phyloP scores from a whole-genome alignment of 2,888 invertebrate genomes.

The Lumbricus terrestris region DNA sequence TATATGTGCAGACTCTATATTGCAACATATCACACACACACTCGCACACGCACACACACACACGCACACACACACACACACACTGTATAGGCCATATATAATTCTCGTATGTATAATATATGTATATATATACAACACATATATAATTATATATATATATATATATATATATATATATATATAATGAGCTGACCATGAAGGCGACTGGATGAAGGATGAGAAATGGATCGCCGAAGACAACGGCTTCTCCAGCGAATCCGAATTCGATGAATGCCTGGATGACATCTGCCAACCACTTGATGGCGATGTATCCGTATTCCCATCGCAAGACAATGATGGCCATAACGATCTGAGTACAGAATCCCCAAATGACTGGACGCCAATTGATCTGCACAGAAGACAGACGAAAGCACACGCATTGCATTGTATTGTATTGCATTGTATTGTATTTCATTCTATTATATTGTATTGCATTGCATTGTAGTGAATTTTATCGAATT shows the following conservation, averaged over 20 bases:
- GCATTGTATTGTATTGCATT: no score
- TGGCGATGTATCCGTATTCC: conserved; percentile 73
- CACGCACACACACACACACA: no score
- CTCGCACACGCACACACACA: no score
- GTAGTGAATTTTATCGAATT: no score
- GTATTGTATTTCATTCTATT: no score
- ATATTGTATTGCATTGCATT: background rate
- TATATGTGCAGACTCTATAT: no score
- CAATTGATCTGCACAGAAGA: conserved; percentile 60
- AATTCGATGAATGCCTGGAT: conserved; percentile 77
- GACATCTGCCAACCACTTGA: conserved; percentile 70
- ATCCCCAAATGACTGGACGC: conserved; percentile 77
- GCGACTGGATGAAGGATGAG: conserved; percentile 71
- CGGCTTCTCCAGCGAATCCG: conserved; percentile 76
- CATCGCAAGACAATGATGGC: conserved; percentile 83
- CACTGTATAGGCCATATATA: no score
- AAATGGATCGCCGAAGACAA: conserved; percentile 73
- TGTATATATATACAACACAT: no score
- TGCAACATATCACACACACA: no score
- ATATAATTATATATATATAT: no score
- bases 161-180: no score
- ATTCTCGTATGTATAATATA: no score
- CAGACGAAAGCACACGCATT: background rate
- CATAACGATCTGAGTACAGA: conserved; percentile 79
- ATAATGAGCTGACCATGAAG: conserved; percentile 64